These are phyloP conservation scores for Hirtodrosophila trivittata DNA, from an alignment of 2,888 invertebrate genomes.

Conservation along the genomic window DNA sequence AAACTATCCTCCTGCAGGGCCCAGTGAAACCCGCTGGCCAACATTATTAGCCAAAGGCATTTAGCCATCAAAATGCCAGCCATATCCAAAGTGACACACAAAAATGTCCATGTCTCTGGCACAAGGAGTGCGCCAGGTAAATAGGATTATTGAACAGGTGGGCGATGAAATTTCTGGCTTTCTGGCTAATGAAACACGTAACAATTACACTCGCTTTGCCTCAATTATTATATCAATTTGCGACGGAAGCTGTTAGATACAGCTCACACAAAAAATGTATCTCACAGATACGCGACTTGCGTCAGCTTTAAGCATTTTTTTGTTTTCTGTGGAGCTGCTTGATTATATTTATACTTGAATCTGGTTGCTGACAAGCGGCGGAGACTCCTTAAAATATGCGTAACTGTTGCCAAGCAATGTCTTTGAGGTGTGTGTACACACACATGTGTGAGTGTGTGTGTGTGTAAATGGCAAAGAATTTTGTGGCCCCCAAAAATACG, in stretches of 20 bases:
- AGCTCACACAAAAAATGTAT: slow-evolving; percentile 13
- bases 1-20: slow-evolving; percentile 9
- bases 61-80: slow-evolving; percentile 35
- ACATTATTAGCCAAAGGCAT: slow-evolving; percentile 34
- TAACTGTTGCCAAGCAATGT: slow-evolving; percentile 53
- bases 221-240: slow-evolving; percentile 12
- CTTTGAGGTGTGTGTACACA: slow-evolving; percentile 38
- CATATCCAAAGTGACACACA: slow-evolving; percentile 41
- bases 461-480: slow-evolving; percentile 31
- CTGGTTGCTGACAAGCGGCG: slow-evolving; percentile 12
- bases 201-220: slow-evolving; percentile 2
- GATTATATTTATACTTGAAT: slow-evolving; percentile 8
- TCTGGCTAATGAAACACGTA: background rate
- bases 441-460: slow-evolving; percentile 10
- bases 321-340: slow-evolving; percentile 10
- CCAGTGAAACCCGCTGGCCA: slow-evolving; percentile 7
- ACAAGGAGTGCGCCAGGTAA: too few species aligned
- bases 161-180: slow-evolving; percentile 1
- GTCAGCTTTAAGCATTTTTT: slow-evolving; percentile 15
- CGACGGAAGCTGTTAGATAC: slow-evolving; percentile 3
- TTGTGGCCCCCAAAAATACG: slow-evolving; percentile 36
- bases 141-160: slow-evolving; percentile 7
- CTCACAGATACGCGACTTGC: slow-evolving; percentile 21
- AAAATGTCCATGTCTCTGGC: slow-evolving; percentile 7
- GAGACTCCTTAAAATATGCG: slow-evolving; percentile 46